These are phyloP conservation scores for Dermochelys coriacea DNA, from an alignment of 2,797 vertebrate genomes.

Conservation along the genomic window DNA sequence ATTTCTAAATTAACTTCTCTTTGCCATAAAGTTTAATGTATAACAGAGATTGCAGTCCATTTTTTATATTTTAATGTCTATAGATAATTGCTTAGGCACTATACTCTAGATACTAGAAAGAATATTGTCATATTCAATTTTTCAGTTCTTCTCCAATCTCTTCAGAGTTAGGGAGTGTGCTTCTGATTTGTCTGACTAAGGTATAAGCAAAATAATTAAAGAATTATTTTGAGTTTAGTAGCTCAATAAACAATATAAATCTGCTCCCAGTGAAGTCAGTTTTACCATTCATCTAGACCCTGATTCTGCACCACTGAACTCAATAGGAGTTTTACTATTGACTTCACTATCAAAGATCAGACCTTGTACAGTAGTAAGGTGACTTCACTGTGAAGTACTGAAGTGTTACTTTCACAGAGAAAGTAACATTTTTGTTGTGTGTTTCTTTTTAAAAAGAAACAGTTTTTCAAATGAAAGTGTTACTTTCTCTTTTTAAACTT, in stretches of 20 bases:
- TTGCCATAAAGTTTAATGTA: accelerated
- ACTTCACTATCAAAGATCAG: neutral
- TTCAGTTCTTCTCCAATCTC: neutral
- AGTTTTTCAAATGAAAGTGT: neutral
- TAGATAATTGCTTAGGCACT: accelerated
- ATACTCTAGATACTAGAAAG: accelerated
- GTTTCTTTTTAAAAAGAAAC: neutral
- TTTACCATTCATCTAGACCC: neutral
- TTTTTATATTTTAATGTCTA: neutral
- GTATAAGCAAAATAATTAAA: neutral
- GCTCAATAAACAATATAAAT: neutral
- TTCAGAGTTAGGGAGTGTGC: neutral
- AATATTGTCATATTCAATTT: neutral
- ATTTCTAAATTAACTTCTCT: neutral
- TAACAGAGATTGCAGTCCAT: accelerated
- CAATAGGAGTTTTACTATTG: neutral
- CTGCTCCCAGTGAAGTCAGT: neutral
- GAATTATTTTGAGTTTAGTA: neutral
- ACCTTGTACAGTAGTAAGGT: neutral
- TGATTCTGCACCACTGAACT: neutral
- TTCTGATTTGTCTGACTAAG: neutral
- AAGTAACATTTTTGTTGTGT: neutral
- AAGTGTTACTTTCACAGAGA: neutral
- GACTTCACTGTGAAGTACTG: neutral
- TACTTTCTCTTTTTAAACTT: neutral